Percentiles rank a stretch among this genome's conserved stretches.
Evolutionary conservation across 2,113 vertebrate genomes (phyloP).

Genomic region (Phylloscopus whistleri): DNA sequence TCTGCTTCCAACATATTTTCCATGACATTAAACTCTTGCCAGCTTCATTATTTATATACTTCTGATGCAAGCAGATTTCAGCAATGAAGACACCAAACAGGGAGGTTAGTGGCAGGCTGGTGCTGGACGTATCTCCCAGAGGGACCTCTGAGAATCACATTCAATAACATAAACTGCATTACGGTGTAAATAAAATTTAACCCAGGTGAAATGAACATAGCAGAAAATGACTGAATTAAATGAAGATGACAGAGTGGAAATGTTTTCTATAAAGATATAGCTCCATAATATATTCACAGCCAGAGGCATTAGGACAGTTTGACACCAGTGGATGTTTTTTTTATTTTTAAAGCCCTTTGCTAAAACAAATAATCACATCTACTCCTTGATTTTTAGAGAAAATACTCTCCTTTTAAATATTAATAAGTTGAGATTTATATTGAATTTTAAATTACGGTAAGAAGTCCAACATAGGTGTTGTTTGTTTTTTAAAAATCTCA

Average conservation of each 20-base stretch:
- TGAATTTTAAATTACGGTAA: neutral
- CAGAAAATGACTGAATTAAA: constrained; percentile 28
- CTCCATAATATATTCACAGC: neutral
- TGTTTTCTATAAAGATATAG: neutral
- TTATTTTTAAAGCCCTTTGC: neutral
- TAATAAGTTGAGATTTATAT: neutral
- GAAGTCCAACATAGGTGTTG: neutral
- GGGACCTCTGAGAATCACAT: neutral
- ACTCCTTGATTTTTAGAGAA: neutral
- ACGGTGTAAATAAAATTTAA: constrained; percentile 32
- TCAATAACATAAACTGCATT: neutral
- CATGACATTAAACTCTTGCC: neutral
- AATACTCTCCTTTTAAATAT: neutral
- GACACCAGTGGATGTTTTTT: neutral
- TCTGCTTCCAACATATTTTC: neutral
- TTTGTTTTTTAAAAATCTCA: neutral
- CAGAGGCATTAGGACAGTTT: neutral
- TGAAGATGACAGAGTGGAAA: neutral
- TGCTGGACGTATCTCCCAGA: neutral
- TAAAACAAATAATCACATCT: neutral
- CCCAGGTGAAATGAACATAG: constrained; percentile 25
- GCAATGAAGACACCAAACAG: neutral
- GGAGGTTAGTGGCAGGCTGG: neutral
- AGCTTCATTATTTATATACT: neutral
- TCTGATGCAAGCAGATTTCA: neutral